A percentile compares a stretch with the other conserved stretches of the same genome.
These are phyloP conservation scores for Acipenser transmontanus DNA, from an alignment of 2,797 vertebrate genomes.

Conservation along the genomic window DNA sequence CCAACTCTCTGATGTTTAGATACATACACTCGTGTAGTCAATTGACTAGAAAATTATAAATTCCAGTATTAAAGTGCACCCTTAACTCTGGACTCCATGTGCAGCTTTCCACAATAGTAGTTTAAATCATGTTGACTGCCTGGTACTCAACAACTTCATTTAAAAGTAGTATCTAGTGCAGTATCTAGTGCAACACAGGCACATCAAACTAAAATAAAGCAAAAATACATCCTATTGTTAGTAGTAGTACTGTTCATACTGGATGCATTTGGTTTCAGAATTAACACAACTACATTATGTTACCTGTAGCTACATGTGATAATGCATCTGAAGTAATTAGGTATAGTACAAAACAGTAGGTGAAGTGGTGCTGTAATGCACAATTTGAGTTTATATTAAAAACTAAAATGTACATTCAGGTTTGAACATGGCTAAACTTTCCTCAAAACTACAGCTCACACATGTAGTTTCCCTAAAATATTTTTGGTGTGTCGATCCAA, in stretches of 20 bases:
- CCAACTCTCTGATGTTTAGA: conserved; percentile 49
- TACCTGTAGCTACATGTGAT: neutral
- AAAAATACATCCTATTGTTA: neutral
- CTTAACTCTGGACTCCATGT: conserved; percentile 28
- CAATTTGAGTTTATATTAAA: too few relatives aligned
- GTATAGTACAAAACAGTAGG: too few relatives aligned
- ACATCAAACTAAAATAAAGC: neutral
- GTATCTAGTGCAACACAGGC: neutral
- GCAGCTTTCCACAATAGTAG: conserved; percentile 42
- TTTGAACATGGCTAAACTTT: too few relatives aligned
- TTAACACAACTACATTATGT: neutral
- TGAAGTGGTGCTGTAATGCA: too few relatives aligned
- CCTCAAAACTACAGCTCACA: too few relatives aligned
- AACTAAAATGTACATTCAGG: too few relatives aligned
- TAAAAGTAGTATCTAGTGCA: neutral
- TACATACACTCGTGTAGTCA: conserved; percentile 30
- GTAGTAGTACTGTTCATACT: neutral
- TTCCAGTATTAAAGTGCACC: conserved; percentile 26
- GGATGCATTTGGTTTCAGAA: neutral
- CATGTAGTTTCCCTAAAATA: too few relatives aligned
- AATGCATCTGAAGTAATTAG: too few relatives aligned
- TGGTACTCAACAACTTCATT: conserved; percentile 16
- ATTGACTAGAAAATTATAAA: conserved; percentile 1
- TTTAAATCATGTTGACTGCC: conserved; percentile 41
- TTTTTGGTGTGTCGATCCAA: neutral